These are phyloP conservation scores for Myathropa florea DNA, from an alignment of 2,888 invertebrate genomes.

Conservation along the genomic window DNA sequence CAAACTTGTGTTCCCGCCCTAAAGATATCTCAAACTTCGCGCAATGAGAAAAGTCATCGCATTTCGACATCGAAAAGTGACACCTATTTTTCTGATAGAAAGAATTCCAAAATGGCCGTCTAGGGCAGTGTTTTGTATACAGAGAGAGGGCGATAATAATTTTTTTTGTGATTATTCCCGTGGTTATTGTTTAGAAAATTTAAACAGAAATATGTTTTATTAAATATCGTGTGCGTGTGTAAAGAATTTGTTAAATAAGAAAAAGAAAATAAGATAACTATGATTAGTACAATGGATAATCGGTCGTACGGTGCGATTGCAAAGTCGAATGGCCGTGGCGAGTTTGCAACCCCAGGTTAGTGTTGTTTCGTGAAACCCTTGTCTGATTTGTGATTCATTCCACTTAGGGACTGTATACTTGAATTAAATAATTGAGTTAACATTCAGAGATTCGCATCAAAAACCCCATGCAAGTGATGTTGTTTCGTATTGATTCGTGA, in stretches of 20 bases:
- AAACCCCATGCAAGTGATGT: not conserved
- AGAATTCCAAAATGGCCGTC: slow-evolving; percentile 70
- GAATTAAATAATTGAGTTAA: slow-evolving; percentile 7
- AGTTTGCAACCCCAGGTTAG: slow-evolving; percentile 80
- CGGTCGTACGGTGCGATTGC: slow-evolving; percentile 80
- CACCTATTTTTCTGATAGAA: slow-evolving; percentile 46
- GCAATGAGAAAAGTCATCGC: not conserved
- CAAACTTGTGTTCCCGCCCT: slow-evolving; percentile 8
- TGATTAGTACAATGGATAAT: slow-evolving; percentile 80
- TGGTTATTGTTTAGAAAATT: slow-evolving; percentile 49
- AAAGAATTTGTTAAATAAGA: slow-evolving; percentile 12
- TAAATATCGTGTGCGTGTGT: slow-evolving; percentile 54
- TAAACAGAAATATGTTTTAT: slow-evolving; percentile 36
- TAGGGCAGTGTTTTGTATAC: slow-evolving; percentile 71
- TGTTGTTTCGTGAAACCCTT: slow-evolving; percentile 21
- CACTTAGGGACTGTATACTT: not conserved
- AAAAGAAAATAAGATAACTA: slow-evolving; percentile 70
- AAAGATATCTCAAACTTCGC: not conserved
- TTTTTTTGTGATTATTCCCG: slow-evolving; percentile 27
- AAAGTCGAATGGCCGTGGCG: slow-evolving; percentile 77
- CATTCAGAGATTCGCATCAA: not conserved
- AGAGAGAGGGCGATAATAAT: slow-evolving; percentile 36
- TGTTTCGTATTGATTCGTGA: not conserved
- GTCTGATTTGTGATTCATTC: slow-evolving; percentile 1
- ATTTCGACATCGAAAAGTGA: slow-evolving; percentile 60